These are phyloP conservation scores for Hippocampus barbouri DNA, from an alignment of 2,113 vertebrate species.

Conservation along the genomic window DNA sequence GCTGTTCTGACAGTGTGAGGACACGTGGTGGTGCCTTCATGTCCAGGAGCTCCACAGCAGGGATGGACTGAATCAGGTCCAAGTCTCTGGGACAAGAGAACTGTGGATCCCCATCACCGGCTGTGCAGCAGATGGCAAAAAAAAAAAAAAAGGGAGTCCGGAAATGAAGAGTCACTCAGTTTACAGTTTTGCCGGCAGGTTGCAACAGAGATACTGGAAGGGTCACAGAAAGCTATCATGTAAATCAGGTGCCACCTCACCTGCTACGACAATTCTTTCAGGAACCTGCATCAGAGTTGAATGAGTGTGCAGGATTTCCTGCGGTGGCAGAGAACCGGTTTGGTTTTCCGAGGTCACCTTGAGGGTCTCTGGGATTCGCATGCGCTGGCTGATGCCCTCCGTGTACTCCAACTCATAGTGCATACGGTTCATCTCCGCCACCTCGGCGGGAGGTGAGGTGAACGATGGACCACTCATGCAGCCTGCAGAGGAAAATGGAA, in stretches of 20 bases:
- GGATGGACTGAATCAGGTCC: conserved; percentile 87
- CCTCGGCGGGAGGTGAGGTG: conserved; percentile 78
- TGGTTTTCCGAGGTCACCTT: conserved; percentile 82
- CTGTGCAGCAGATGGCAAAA: conserved; percentile 48
- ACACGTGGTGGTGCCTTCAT: conserved; percentile 90
- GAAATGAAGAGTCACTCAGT: background rate
- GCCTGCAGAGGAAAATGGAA: conserved; percentile 26
- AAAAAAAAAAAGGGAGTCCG: background rate
- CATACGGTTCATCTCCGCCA: conserved; percentile 90
- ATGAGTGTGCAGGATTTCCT: conserved; percentile 70
- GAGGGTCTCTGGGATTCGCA: conserved; percentile 93
- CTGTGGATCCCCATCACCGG: conserved; percentile 76
- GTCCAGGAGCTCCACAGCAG: conserved; percentile 81
- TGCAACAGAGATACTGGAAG: background rate
- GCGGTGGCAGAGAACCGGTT: conserved; percentile 39
- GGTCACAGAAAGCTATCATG: background rate
- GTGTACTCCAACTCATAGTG: conserved; percentile 94
- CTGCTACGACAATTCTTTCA: conserved; percentile 90
- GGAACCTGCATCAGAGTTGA: conserved; percentile 92
- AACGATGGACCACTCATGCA: conserved; percentile 80
- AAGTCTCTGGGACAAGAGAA: conserved; percentile 85
- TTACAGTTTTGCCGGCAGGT: background rate
- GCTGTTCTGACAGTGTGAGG: conserved; percentile 87
- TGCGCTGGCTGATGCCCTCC: conserved; percentile 91
- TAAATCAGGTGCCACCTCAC: conserved; percentile 58